Evolutionary conservation across 2,113 vertebrate species (phyloP), one percentile per base, ranked within the genome.

Genomic region (Maccullochella peelii): DNA sequence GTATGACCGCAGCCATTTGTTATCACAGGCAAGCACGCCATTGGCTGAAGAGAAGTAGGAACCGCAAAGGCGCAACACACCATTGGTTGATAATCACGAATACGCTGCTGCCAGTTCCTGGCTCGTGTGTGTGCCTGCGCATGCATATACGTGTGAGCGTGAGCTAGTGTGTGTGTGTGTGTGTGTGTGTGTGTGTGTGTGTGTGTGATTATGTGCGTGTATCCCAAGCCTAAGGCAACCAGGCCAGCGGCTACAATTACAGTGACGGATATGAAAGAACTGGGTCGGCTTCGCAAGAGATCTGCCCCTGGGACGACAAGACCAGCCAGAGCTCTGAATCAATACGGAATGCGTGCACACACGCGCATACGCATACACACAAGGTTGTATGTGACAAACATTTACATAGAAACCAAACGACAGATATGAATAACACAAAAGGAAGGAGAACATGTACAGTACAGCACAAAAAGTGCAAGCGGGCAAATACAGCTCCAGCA

Each of bases 261-360:
- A 90, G 89, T 94, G 94, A 96, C 82, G 79, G 93, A 94, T 93
- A 90, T 95, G 95, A 96, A 95, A 96, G 94, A 95, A 95, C 93
- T 95, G 91, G 95, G 94, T 94, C 94, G 93, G 88, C 90, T 94
- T 90, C 80, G 86, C 92, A 82, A 89, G 89, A 92, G 93, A 86
- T 94, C 90, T 89, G 88, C 92, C 92, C 94, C 86, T 93, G 93
- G 89, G 94, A 94, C 76, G 59, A 93, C 86, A 91, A 94, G 93
- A 94, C 92, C 90, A 93, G 88, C 90, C 92, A 94, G 90, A 91
- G 93, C 86, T 89, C 89, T 93, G 84, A 94, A 94, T 94, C 92
- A 93, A 92, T 94, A 92, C 79, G 30, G 76, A 89, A 85, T 83
- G 88, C 87, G 86, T 20, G 74, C 69, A 83, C 81, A 57, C 69